Evolutionary conservation across 1,140 invertebrate species (phyloP).

Genomic region (Solenopsis fugax): DNA sequence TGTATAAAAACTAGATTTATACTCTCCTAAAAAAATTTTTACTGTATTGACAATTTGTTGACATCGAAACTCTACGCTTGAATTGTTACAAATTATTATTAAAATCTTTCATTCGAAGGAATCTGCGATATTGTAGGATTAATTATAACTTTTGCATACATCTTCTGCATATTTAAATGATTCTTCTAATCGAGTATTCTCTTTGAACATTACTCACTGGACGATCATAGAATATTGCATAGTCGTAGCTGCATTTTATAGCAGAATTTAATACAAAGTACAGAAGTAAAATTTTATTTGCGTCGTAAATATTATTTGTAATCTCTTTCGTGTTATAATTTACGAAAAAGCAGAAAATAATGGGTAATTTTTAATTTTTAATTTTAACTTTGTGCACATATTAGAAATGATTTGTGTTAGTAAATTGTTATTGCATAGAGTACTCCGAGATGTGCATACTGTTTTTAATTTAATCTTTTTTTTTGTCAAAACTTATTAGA

Average conservation of each 20-base stretch:
- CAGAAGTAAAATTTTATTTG: not conserved
- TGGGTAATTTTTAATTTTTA: not conserved
- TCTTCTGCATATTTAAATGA: slow-evolving; percentile 5
- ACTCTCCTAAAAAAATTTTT: not conserved
- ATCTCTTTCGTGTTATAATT: not conserved
- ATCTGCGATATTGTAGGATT: not conserved
- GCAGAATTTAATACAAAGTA: not conserved
- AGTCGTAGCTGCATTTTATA: not conserved
- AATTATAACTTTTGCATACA: slow-evolving; percentile 19
- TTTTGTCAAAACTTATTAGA: not conserved
- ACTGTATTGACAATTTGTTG: slow-evolving; percentile 20
- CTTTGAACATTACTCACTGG: slow-evolving; percentile 5
- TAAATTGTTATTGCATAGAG: not conserved
- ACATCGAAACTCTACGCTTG: not conserved
- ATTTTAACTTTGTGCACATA: not conserved
- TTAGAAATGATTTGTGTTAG: not conserved
- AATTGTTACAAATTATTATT: slow-evolving; percentile 49
- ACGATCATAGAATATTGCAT: not conserved
- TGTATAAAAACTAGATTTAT: too few relatives aligned
- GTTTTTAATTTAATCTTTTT: not conserved
- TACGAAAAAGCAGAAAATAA: not conserved
- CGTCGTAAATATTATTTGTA: not conserved
- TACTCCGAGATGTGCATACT: not conserved
- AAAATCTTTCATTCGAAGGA: slow-evolving; percentile 28
- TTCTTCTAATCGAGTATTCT: slow-evolving; percentile 18